Base-by-base conservation (phyloP, 1,140 invertebrate species). In the Lerema accius region DNA sequence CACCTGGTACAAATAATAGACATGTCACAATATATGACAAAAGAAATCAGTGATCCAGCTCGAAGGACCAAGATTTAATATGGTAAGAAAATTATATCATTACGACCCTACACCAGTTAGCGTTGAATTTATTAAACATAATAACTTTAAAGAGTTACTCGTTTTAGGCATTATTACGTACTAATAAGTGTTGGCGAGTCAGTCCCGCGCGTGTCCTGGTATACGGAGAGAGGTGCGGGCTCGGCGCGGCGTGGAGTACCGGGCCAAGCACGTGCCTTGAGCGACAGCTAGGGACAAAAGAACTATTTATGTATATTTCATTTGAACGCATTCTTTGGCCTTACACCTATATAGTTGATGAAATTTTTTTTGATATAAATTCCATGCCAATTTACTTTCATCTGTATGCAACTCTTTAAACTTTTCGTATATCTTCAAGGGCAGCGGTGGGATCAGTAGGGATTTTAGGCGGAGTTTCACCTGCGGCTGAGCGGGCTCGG, bases 221-320 rank as follows among this genome's bases (percentile, higher is more conserved):
- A 26, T 0, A 71, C 17, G 10, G 71, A 60, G 0, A 78, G 61
- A 0, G 70, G 40, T 5, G 63, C 37, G 37, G 71, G 68, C 56
- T 69, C 73, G 4, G 68, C 65, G 37, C 78, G 70, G 3, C 75
- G 71, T 2, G 82, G 80, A 1, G 83, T 80, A 23, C 74, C 80
- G 4, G 71, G 49, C 82, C 80, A 80, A 0, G 69, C 40, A 1
- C 78, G 76, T n/a, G 75, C 66, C 10, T 77, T 71, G 1, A 83
- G 65, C 7, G 74, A 63, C 59, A 85, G 37, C 79, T 83, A 67
- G 0, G 6, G 4, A 17, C 0, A 99, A 95, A n/a, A n/a, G n/a
- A n/a, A n/a, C n/a, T n/a, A n/a, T n/a, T n/a, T n/a, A n/a, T n/a
- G n/a, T n/a, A n/a, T n/a, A n/a, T n/a, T n/a, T n/a, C n/a, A n/a